Percentiles rank a stretch among this genome's conserved stretches.
Evolutionary conservation across 2,113 vertebrate genomes (phyloP).

Genomic region (Ia io): DNA sequence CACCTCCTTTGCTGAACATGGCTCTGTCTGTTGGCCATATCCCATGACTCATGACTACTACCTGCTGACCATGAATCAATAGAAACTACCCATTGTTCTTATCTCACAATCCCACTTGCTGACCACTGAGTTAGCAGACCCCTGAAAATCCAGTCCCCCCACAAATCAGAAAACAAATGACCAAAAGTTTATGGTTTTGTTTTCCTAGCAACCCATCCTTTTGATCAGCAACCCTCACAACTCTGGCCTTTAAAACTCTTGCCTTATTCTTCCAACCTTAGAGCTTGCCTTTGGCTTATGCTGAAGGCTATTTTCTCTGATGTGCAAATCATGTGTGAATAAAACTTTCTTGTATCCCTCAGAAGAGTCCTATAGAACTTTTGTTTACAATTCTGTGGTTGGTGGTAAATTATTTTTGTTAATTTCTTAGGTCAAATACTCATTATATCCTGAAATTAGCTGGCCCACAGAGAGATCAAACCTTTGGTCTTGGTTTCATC

Average conservation of each 20-base stretch:
- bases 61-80: neutral
- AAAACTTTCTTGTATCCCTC: neutral
- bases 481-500: neutral
- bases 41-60: neutral
- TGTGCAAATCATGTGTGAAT: neutral
- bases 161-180: neutral
- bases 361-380: neutral
- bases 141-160: neutral
- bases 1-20: neutral
- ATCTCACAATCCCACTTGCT: neutral
- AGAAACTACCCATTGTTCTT: neutral
- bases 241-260: neutral
- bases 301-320: neutral
- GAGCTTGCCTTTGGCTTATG: neutral
- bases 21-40: neutral
- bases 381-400: neutral
- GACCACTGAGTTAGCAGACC: neutral
- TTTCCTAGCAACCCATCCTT: neutral
- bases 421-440: constrained; percentile 30
- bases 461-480: neutral
- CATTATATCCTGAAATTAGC: constrained; percentile 23
- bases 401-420: neutral
- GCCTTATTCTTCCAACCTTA: neutral
- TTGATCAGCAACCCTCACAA: neutral
- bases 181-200: neutral